Base-by-base conservation (phyloP, 1,140 invertebrate species). In the Sesamia nonagrioides region DNA sequence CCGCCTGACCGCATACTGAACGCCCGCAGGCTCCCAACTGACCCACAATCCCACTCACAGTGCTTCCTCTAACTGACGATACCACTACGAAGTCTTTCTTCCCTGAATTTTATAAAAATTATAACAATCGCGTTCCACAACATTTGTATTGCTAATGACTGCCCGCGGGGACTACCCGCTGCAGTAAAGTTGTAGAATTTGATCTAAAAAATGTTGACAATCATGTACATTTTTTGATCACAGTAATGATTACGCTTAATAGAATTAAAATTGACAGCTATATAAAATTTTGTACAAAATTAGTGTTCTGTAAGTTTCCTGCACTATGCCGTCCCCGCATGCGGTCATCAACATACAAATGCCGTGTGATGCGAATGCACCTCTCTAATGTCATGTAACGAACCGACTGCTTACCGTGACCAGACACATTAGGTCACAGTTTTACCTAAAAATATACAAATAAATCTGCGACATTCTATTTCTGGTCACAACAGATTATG, bases 1-100 rank as follows among this genome's bases (percentile, higher is more conserved):
- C 17, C 48, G 74, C 69, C 77, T 79, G 80, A 77, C 75, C 61
- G 75, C 45, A n/a, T 15, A 45, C 13, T 48, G 18, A 27, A 3
- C 27, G 27, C 27, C 27, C 27, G 27, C 27, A 27, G 27, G 27
- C 27, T 27, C 27, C 27, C 27, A 27, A 27, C 1, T 27, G 27
- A 27, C 27, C 27, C 27, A 27, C 27, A 3, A 27, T 27, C 27
- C 9, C 17, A 7, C 18, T 1, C 50, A 21, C 42, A 63, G 35
- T 18, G 35, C 35, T 18, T 58, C 54, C 54, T 8, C 18, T 11
- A 8, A 58, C 54, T 45, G 21, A 33, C 54, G 9, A n/a, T 8
- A 9, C 18, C 54, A 40, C 37, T 40, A 9, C 9, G 6, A 9
- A 13, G 4, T 13, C 54, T 6, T 27, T 11, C 54, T 21, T 17